These are phyloP conservation scores for Nannoperca australis DNA, from an alignment of 2,797 vertebrate species.

Conservation along the genomic window DNA sequence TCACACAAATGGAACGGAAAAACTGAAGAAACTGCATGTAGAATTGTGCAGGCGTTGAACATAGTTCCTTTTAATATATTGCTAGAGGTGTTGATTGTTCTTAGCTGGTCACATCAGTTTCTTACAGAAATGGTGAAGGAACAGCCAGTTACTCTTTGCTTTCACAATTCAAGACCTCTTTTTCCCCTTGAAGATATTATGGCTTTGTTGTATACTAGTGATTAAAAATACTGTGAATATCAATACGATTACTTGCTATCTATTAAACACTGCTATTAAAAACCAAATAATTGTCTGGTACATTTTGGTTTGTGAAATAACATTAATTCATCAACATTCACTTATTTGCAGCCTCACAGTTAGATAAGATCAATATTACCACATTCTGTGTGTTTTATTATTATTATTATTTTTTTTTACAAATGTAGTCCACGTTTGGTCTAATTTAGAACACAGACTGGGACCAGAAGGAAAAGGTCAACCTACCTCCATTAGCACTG, in stretches of 20 bases:
- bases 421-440: not conserved
- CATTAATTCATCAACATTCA: not conserved
- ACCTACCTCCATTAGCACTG: not conserved
- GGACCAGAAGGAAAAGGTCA: not conserved
- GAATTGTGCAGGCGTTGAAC: slow-evolving; percentile 25
- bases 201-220: slow-evolving; percentile 10
- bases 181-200: slow-evolving; percentile 6
- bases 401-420: not conserved
- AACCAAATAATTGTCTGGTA: not conserved
- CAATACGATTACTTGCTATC: slow-evolving; percentile 9
- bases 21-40: slow-evolving; percentile 26
- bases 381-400: not conserved
- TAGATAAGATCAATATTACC: not conserved
- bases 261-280: not conserved
- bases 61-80: slow-evolving; percentile 17
- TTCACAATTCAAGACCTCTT: not conserved
- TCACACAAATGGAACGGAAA: slow-evolving; percentile 56
- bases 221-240: slow-evolving; percentile 24
- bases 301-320: not conserved
- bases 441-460: not conserved
- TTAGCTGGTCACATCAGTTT: slow-evolving; percentile 17
- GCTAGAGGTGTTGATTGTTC: slow-evolving; percentile 56
- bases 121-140: not conserved
- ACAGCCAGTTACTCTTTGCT: slow-evolving; percentile 4
- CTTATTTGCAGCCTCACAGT: not conserved